Evolutionary conservation across 2,113 vertebrate genomes (phyloP), one percentile per base, ranked within the genome.

Genomic region (Symphodus melops): DNA sequence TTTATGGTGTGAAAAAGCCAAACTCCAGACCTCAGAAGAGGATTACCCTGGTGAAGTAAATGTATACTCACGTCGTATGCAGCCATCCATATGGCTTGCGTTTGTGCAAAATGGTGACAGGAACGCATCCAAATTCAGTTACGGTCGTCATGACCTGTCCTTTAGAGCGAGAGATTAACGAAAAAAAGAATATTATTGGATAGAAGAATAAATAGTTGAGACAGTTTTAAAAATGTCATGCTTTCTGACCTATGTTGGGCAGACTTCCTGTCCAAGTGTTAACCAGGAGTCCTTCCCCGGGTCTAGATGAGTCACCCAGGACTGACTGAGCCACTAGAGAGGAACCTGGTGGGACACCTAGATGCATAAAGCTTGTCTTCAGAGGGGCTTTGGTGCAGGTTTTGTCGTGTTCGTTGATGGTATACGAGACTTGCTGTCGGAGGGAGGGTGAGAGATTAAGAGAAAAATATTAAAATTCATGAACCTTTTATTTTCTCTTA

Each of bases 211-310:
- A 17, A 49, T 10, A 2, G n/a, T 5, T 2, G 1, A 7, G 21
- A 8, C 1, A 13, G 11, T 14, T 16, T 0, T 7, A 8, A 49
- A 2, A 3, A 13, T 57, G 9, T 2, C 12, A 6, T 7, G 4
- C 3, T 19, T 19, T 36, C 9, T 71, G 9, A 86, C 84, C 81
- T 70, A 72, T 75, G 1, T 19, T 3, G 1, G 72, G 81, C 23
- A 69, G 19, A 0, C 89, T 60, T 75, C 93, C 94, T 0, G 0
- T 4, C 94, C 94, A 95, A 21, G 61, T 84, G 87, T 95, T 93
- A 56, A 94, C 90, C 62, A 94, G 87, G 17, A 95, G 88, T 41
- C 94, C 93, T 54, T 93, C 9, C 0, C 90, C 90, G 0, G 88
- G 90, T 14, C 9, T 77, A 0, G 93, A 94, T 0, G 92, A 92